A percentile compares a stretch with the other conserved stretches of the same genome.
phyloP scores from a whole-genome alignment of 2,797 vertebrate genomes.

The Fundulus diaphanus region DNA sequence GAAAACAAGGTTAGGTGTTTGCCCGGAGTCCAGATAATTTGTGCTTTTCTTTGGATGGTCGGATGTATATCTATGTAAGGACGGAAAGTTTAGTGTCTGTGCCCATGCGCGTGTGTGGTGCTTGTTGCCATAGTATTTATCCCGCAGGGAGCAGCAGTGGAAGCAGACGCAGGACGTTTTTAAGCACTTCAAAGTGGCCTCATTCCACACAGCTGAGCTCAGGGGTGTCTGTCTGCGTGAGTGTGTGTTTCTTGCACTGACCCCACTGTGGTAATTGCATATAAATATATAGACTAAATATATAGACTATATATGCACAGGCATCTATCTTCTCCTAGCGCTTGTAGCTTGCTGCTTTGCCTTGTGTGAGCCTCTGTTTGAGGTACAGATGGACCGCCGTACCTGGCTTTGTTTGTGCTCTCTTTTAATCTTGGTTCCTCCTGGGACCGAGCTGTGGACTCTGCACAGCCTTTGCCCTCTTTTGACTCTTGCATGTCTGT shows the following conservation, averaged over 20 bases:
- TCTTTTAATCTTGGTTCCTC: conserved; percentile 40
- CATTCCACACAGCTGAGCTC: conserved; percentile 76
- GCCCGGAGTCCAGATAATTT: conserved; percentile 2
- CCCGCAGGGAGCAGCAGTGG: conserved; percentile 61
- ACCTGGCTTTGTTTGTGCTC: conserved; percentile 60
- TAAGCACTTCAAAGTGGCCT: conserved; percentile 76
- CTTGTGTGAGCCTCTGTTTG: conserved; percentile 4
- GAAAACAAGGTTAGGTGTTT: conserved; percentile 15
- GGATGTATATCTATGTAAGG: conserved; percentile 15
- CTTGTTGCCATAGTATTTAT: conserved; percentile 65
- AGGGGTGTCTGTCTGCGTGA: conserved; percentile 40
- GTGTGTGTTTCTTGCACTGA: conserved; percentile 17
- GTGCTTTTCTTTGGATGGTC: conserved; percentile 24
- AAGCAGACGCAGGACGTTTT: conserved; percentile 61
- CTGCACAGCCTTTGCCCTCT: conserved; percentile 40
- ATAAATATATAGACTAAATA: conserved; percentile 6
- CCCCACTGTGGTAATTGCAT: conserved; percentile 9
- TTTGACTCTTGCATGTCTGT: conserved; percentile 15
- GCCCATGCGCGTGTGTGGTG: conserved; percentile 10
- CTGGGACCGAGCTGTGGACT: conserved; percentile 47
- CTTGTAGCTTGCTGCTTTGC: neutral
- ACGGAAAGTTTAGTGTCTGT: conserved; percentile 1
- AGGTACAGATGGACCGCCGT: conserved; percentile 38
- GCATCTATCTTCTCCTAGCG: neutral
- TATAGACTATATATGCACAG: neutral